phyloP scores from a whole-genome alignment of 1,140 invertebrate species.

The Neodiprion lecontei region DNA sequence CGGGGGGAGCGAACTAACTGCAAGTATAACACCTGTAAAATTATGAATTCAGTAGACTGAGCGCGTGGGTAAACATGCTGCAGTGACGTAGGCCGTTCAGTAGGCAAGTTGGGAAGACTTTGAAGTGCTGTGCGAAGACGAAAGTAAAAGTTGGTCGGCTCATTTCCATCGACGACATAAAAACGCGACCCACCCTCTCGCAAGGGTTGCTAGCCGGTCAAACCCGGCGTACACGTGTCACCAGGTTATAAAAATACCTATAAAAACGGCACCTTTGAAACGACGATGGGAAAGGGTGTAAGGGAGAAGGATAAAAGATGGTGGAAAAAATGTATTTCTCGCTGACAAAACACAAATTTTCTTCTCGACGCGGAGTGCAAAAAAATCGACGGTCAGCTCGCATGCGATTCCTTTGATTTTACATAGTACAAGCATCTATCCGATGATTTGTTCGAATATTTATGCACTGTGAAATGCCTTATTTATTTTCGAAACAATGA shows the following conservation, averaged over 20 bases:
- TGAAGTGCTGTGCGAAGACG: neutral
- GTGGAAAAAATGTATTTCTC: neutral
- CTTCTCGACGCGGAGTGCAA: neutral
- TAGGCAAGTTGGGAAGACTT: neutral
- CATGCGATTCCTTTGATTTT: no score
- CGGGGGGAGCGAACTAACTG: no score
- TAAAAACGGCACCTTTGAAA: neutral
- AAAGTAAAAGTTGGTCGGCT: neutral
- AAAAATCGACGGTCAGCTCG: no score
- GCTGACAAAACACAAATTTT: neutral
- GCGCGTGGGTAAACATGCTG: neutral
- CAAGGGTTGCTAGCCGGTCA: neutral
- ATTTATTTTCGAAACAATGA: no score
- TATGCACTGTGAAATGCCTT: no score
- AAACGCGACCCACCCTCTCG: neutral
- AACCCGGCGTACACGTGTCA: constrained; percentile 6
- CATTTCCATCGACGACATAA: neutral
- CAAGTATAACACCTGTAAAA: constrained; percentile 44
- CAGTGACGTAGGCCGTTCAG: neutral
- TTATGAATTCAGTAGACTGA: constrained; percentile 25
- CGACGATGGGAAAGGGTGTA: neutral
- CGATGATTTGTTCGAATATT: no score
- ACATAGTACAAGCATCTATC: no score
- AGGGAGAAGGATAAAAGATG: neutral
- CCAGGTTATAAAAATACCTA: constrained; percentile 1